Evolutionary conservation across 2,113 vertebrate genomes (phyloP).

Genomic region (Pseudopodoces humilis): DNA sequence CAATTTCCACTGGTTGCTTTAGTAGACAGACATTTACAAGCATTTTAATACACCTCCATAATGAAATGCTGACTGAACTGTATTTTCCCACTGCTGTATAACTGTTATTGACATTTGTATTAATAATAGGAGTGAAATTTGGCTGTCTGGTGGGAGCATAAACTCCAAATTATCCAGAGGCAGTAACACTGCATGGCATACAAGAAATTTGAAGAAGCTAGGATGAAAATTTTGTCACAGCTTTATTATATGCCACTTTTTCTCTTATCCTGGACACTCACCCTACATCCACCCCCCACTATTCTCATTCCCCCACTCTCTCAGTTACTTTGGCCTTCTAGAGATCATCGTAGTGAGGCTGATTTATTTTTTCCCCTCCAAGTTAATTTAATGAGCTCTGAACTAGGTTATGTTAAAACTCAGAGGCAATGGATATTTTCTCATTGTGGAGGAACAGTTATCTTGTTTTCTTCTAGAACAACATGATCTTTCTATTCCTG

Average conservation of each 20-base stretch:
- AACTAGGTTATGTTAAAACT: not conserved
- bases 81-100: not conserved
- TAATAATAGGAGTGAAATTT: not conserved
- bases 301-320: too few relatives aligned
- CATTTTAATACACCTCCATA: not conserved
- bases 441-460: not conserved
- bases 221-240: not conserved
- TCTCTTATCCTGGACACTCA: not conserved
- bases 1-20: not conserved
- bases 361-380: not conserved
- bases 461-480: not conserved
- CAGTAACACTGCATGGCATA: not conserved
- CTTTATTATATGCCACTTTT: not conserved
- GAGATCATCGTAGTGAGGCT: not conserved
- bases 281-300: rapidly evolving
- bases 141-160: not conserved
- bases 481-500: rapidly evolving
- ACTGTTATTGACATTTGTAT: not conserved
- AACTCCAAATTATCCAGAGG: not conserved
- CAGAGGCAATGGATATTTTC: not conserved
- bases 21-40: not conserved
- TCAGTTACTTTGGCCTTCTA: not conserved
- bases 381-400: not conserved
- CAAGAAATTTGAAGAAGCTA: not conserved
- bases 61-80: not conserved